Conservation (phyloP, 2,113 vertebrate genomes). For the Ahaetulla prasina region DNA sequence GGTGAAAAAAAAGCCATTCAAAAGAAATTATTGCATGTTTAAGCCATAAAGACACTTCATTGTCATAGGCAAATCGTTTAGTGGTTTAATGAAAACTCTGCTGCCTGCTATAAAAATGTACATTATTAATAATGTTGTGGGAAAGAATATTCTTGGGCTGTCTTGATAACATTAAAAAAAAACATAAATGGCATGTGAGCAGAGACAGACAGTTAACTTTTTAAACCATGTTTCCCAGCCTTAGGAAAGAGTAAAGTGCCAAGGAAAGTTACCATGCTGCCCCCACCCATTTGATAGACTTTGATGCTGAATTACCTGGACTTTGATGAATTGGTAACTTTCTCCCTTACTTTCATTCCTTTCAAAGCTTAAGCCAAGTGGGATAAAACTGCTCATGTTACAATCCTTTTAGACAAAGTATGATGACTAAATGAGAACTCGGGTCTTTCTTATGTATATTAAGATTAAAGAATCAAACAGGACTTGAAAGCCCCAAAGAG, state of each 20-base stretch:
- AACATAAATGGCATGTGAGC: background rate
- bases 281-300: background rate
- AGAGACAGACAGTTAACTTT: background rate
- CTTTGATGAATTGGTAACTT: background rate
- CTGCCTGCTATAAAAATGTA: background rate
- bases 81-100: background rate
- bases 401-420: background rate
- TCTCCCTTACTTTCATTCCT: background rate
- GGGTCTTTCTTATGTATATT: background rate
- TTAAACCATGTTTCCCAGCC: background rate
- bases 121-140: background rate
- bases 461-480: background rate
- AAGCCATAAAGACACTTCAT: background rate
- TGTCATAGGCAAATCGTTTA: background rate
- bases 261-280: background rate
- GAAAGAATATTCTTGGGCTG: background rate
- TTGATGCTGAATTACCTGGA: background rate
- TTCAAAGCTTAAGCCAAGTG: background rate
- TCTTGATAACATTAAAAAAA: background rate
- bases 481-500: background rate
- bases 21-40: background rate
- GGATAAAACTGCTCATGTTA: background rate
- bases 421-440: background rate
- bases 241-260: background rate
- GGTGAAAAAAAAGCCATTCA: background rate